Evolutionary conservation across 2,113 vertebrate species (phyloP).

Genomic region (Strix uralensis): DNA sequence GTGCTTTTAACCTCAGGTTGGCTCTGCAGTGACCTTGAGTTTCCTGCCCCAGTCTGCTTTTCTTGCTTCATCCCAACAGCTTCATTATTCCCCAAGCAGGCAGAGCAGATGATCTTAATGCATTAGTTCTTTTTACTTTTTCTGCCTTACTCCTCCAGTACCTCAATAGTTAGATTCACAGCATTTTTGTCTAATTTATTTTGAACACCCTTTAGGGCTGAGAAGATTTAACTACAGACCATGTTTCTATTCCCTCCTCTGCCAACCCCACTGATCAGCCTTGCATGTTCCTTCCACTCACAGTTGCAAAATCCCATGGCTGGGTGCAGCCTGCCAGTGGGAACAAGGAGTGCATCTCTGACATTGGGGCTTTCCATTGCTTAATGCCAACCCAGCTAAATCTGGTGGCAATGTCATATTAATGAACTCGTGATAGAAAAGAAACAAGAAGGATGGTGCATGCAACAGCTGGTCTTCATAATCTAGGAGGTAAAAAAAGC

Average conservation of each 20-base stretch:
- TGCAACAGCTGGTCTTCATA: background rate
- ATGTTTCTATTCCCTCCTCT: background rate
- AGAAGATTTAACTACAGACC: background rate
- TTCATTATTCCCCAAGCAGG: background rate
- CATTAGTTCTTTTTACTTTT: background rate
- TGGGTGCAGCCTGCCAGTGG: background rate
- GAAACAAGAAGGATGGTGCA: background rate
- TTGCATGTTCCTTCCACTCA: background rate
- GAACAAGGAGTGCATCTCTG: background rate
- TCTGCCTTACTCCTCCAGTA: background rate
- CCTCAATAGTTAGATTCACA: background rate
- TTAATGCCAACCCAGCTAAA: background rate
- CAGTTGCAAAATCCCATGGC: background rate
- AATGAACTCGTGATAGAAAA: background rate
- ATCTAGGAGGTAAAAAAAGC: background rate
- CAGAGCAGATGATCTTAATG: background rate
- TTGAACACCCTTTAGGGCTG: background rate
- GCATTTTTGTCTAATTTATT: background rate
- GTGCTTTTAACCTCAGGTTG: background rate
- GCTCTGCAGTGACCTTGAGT: background rate
- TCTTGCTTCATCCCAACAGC: background rate
- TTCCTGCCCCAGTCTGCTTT: background rate
- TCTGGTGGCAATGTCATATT: background rate
- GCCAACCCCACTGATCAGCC: background rate
- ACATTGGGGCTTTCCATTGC: background rate